phyloP scores from a whole-genome alignment of 2,797 vertebrate species.

The Myotis pilosus region DNA sequence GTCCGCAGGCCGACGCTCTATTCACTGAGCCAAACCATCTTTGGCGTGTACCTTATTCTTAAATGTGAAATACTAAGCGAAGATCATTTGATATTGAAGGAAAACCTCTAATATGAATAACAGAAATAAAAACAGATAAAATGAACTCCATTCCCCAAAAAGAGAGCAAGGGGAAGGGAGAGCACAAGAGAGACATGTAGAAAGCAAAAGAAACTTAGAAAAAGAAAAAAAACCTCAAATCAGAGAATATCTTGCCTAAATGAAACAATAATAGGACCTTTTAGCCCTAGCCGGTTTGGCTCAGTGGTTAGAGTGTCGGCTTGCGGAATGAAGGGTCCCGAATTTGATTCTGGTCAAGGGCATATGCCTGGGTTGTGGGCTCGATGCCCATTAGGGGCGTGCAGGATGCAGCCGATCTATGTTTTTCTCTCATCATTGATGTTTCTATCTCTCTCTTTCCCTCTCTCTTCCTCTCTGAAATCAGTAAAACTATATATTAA shows the following conservation, averaged over 20 bases:
- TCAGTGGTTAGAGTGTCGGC: too few species aligned
- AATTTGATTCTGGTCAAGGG: too few species aligned
- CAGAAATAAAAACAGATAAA: neutral
- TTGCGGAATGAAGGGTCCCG: too few species aligned
- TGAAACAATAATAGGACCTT: neutral
- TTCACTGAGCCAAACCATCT: too few species aligned
- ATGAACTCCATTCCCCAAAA: neutral
- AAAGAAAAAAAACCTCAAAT: neutral
- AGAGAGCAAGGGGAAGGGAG: neutral
- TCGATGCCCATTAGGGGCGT: too few species aligned
- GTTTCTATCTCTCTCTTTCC: too few species aligned
- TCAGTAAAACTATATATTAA: too few species aligned
- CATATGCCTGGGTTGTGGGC: too few species aligned
- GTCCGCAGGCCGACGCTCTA: too few species aligned
- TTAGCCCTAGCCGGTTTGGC: neutral
- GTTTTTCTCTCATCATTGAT: too few species aligned
- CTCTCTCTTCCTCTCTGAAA: too few species aligned
- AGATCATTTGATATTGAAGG: neutral
- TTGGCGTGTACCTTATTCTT: neutral
- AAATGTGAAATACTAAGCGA: neutral
- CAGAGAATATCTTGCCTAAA: neutral
- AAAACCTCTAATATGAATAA: neutral
- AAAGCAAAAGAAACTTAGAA: neutral
- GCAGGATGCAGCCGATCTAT: too few species aligned
- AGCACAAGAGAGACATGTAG: neutral